Conservation (phyloP, 53 echinoderm and acorn worm genomes). For the Luidia sarsii region DNA sequence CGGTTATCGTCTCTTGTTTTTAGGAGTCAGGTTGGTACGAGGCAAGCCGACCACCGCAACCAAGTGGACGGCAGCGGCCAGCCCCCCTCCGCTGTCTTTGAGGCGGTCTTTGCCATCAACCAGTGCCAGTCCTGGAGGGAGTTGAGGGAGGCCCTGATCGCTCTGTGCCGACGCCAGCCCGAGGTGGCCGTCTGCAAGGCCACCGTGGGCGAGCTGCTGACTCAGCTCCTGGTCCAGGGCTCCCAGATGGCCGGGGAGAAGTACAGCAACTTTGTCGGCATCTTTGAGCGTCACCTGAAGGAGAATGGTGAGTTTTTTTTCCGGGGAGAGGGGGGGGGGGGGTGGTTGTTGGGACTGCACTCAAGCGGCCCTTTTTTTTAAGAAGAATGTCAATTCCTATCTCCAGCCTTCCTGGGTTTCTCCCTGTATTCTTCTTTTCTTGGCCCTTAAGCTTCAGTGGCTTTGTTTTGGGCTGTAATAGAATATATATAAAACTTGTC, state of each 20-base stretch:
- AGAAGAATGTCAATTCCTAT: no score
- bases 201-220: slow-evolving; percentile 10
- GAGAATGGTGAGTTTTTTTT: slow-evolving; percentile 33
- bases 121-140: slow-evolving; percentile 25
- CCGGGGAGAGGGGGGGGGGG: no score
- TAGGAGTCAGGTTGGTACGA: no score
- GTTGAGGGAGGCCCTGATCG: neutral
- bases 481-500: no score
- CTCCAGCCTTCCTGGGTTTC: no score
- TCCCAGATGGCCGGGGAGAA: slow-evolving; percentile 24
- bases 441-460: no score
- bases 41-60: no score
- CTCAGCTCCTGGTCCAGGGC: neutral
- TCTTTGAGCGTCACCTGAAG: slow-evolving; percentile 20
- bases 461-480: no score
- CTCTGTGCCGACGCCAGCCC: slow-evolving; percentile 14
- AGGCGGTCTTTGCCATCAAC: slow-evolving; percentile 14
- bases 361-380: no score
- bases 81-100: slow-evolving; percentile 22
- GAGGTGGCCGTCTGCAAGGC: slow-evolving; percentile 11
- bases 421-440: no score
- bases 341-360: no score
- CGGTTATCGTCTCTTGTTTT: no score
- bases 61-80: neutral
- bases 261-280: slow-evolving; percentile 23